Percentiles rank a stretch among this genome's conserved stretches.
These are phyloP conservation scores for Drosophila neutralis DNA, from an alignment of 2,888 invertebrate genomes.

Conservation along the genomic window DNA sequence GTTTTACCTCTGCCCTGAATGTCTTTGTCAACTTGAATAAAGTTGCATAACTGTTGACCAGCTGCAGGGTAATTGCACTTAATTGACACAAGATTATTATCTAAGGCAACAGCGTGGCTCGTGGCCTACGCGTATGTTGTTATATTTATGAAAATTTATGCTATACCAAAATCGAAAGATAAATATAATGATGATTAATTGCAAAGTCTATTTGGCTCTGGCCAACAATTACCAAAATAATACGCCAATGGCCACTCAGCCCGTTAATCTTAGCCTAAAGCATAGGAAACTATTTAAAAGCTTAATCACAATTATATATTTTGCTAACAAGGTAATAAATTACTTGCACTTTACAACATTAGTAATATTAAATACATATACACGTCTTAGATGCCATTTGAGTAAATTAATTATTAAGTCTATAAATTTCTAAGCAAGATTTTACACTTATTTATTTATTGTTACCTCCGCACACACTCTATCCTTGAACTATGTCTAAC, in stretches of 20 bases:
- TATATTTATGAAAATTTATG: conserved; percentile 44
- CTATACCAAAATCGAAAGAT: conserved; percentile 22
- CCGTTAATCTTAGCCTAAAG: background rate
- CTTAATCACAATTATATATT: conserved; percentile 5
- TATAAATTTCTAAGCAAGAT: background rate
- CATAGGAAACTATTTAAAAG: background rate
- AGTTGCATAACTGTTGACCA: conserved; percentile 47
- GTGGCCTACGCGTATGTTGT: conserved; percentile 11
- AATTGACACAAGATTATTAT: conserved; percentile 63
- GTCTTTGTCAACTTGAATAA: conserved; percentile 44
- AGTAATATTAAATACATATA: background rate
- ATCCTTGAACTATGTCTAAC: background rate
- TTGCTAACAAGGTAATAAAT: background rate
- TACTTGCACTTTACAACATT: background rate
- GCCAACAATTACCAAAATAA: background rate
- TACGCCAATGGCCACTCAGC: background rate
- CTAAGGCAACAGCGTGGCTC: conserved; percentile 15
- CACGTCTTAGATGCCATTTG: background rate
- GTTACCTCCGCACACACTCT: background rate
- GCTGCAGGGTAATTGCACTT: conserved; percentile 65
- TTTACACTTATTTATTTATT: background rate
- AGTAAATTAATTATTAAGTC: background rate
- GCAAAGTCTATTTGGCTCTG: background rate
- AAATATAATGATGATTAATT: conserved; percentile 43
- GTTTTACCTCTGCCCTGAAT: conserved; percentile 17